Evolutionary conservation across 2,113 vertebrate genomes (phyloP).

Genomic region (Apaloderma vittatum): DNA sequence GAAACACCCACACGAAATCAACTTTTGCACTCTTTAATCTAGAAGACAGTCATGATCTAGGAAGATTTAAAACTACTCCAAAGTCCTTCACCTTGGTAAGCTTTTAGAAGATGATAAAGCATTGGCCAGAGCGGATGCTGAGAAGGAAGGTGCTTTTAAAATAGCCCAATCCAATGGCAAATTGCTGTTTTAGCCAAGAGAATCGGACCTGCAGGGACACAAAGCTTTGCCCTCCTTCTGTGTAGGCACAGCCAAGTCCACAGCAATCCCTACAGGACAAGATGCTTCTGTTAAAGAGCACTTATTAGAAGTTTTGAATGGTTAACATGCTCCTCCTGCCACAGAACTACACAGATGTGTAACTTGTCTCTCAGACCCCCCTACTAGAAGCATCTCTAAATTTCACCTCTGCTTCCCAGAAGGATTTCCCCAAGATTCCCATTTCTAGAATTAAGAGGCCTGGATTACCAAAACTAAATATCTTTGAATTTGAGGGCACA

Average conservation of each 20-base stretch:
- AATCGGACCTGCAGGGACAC: neutral
- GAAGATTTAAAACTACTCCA: neutral
- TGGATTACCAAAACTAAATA: neutral
- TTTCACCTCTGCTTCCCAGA: neutral
- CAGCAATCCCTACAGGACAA: neutral
- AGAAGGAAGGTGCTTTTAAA: neutral
- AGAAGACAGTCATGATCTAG: neutral
- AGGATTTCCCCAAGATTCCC: neutral
- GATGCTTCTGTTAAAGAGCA: neutral
- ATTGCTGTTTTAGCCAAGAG: neutral
- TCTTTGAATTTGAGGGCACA: neutral
- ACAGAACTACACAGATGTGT: rapidly evolving
- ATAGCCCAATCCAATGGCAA: neutral
- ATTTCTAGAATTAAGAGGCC: neutral
- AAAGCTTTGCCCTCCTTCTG: neutral
- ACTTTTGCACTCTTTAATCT: no score
- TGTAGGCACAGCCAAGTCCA: rapidly evolving
- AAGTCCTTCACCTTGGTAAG: neutral
- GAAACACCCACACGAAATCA: neutral
- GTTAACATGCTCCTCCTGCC: neutral
- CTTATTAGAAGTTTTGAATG: rapidly evolving
- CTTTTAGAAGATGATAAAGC: neutral
- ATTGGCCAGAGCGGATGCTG: neutral
- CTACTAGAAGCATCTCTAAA: neutral
- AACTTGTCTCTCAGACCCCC: rapidly evolving